Base-by-base conservation (phyloP, 1,140 invertebrate genomes). In the Drosophila azteca region DNA sequence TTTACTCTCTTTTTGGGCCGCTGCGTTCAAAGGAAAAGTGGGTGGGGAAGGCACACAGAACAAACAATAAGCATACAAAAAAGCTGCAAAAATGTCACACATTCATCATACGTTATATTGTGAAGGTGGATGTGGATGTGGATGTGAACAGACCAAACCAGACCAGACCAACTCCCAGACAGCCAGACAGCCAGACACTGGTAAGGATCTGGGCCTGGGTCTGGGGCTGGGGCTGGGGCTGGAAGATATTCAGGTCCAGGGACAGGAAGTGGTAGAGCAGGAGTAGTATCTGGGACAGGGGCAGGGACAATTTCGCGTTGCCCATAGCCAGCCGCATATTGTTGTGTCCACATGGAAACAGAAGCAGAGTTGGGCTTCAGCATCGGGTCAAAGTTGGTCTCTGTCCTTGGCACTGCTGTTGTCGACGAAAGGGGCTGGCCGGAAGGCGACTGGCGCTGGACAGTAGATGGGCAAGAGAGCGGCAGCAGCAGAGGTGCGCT, bases 21-120 rank as follows among this genome's bases (percentile, higher is more conserved):
- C 44, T 55, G 67, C 45, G 48, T 57, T 41, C 52, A 70, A 58
- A 59, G 35, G 49, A 39, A 63, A 63, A 59, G 50, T 63, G 11
- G 45, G 50, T 63, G 11, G 45, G 26, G 41, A 48, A 57, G 52
- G 66, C 59, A n/a, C 46, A 74, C 55, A 63, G 54, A 58, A 35
- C 55, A 70, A 81, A 81, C 82, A 81, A 87, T 85, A 80, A 85
- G 81, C 69, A 85, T 81, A 85, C 82, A 85, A 81, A 85, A 77
- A 66, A 77, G 77, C 81, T 77, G 68, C 81, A 80, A 85, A 87
- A 81, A 69, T 81, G 82, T 85, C 82, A 85, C 74, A 81, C 77
- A 85, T 85, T 85, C 82, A 85, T 85, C 77, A 80, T 85, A 73
- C 62, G 66, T 55, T 79, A 54, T 60, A 74, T 69, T 74, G 46